Conservation (phyloP, 2,113 vertebrate genomes). For the Accipiter cooperii region DNA sequence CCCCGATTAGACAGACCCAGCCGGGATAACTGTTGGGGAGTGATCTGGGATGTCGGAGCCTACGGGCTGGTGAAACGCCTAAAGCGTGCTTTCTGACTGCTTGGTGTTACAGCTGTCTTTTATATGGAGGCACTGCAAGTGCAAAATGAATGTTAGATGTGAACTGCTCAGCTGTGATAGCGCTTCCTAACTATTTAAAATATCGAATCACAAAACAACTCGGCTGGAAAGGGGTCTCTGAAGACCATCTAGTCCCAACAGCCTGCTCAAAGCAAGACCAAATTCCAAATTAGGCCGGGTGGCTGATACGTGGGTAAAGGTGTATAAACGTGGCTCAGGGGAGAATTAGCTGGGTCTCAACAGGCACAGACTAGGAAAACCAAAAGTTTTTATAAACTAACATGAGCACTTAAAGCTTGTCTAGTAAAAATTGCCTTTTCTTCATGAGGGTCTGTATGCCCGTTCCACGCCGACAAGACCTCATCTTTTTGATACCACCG, state of each 20-base stretch:
- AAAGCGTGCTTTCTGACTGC: not conserved
- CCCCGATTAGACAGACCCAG: not conserved
- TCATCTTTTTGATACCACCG: not conserved
- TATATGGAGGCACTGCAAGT: not conserved
- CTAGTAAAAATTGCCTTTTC: not conserved
- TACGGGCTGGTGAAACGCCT: not conserved
- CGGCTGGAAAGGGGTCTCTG: not conserved
- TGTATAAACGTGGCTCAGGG: not conserved
- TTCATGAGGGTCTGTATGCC: not conserved
- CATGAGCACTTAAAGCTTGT: not conserved
- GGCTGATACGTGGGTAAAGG: not conserved
- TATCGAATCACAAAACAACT: not conserved
- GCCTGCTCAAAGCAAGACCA: not conserved
- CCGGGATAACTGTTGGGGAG: not conserved
- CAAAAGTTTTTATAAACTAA: not conserved
- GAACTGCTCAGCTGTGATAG: not conserved
- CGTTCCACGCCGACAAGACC: not conserved
- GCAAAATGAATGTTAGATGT: not conserved
- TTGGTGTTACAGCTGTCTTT: not conserved
- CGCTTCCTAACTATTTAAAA: not conserved
- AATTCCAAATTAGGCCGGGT: not conserved
- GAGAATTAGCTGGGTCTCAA: not conserved
- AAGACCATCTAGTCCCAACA: not conserved
- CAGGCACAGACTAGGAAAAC: not conserved
- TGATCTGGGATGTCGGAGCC: not conserved